Base-by-base conservation (phyloP, 2,113 vertebrate genomes). In the Alexandromys fortis region DNA sequence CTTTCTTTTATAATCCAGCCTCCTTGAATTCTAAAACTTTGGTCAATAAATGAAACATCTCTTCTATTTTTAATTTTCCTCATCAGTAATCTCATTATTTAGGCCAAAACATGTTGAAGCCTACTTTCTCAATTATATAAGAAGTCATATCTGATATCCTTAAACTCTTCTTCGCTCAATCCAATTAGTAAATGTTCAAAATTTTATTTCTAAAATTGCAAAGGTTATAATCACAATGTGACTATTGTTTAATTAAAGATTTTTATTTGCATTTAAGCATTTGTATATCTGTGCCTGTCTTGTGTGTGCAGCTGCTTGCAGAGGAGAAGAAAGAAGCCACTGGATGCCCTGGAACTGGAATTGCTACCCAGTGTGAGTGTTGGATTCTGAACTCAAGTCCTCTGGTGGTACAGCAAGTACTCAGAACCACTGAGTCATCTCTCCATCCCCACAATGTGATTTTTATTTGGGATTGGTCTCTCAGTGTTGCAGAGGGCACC, bases 31-130 rank as follows among this genome's bases (percentile, higher is more conserved):
- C 45, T 38, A 75, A 83, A 67, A 75, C 11, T 68, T 17, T 47
- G 21, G 72, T 21, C 17, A 42, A 73, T 78, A 96, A 83, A 73
- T 95, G 78, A 79, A 85, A 89, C 13, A 4, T 19, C 30, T 93
- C 42, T 90, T 81, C 45, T 35, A 14, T 38, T 21, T 75, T 89
- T 26, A 93, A 70, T 94, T 90, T 95, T 16, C 91, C 9, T 24
- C 19, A 75, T 19, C 16, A 75, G 61, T 21, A 52, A 28, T 19
- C 14, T 81, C 73, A 72, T 30, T 33, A 77, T 89, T 83, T 63
- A 96, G 65, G 35, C 7, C 42, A 92, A 97, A 90, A 38, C 7
- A 91, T 67, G 61, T n/a, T 68, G 67, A 82, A 96, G 4, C 70
- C 1, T 33, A 88, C 83, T 38, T 76, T 93, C 63, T 88, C 76